phyloP scores from a whole-genome alignment of 1,140 invertebrate genomes.

The Eufriesea mexicana region DNA sequence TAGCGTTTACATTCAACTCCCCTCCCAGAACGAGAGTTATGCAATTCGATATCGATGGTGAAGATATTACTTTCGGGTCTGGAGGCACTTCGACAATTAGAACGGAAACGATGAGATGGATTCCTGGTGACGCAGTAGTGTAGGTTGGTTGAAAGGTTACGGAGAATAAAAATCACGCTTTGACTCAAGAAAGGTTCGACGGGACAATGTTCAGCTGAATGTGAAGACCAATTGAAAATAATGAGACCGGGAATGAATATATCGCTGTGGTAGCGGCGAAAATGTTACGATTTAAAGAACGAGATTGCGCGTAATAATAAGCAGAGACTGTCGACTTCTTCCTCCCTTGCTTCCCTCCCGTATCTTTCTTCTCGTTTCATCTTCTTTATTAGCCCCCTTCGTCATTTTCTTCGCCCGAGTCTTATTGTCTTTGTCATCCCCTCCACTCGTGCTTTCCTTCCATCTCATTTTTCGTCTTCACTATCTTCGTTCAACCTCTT shows the following conservation, averaged over 20 bases:
- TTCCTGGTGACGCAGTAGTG: not conserved
- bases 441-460: too few species aligned
- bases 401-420: not conserved
- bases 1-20: conserved; percentile 30
- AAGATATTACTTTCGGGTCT: conserved; percentile 25
- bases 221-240: conserved; percentile 54
- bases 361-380: not conserved
- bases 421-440: not conserved
- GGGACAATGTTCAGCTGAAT: not conserved
- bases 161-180: not conserved
- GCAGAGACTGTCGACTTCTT: conserved; percentile 20
- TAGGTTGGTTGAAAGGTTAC: too few species aligned
- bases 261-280: conserved; percentile 22
- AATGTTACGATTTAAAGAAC: conserved; percentile 52
- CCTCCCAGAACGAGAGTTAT: conserved; percentile 34
- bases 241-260: conserved; percentile 55
- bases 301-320: conserved; percentile 60
- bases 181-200: conserved; percentile 23
- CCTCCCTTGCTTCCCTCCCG: not conserved
- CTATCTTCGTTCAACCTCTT: not conserved
- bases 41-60: conserved; percentile 52
- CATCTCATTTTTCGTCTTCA: not conserved
- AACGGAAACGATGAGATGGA: conserved; percentile 22
- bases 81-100: conserved; percentile 48
- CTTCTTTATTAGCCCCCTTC: not conserved